A percentile compares a stretch with the other conserved stretches of the same genome.
Conservation (phyloP, 2,113 vertebrate species). For the Tenrec ecaudatus region DNA sequence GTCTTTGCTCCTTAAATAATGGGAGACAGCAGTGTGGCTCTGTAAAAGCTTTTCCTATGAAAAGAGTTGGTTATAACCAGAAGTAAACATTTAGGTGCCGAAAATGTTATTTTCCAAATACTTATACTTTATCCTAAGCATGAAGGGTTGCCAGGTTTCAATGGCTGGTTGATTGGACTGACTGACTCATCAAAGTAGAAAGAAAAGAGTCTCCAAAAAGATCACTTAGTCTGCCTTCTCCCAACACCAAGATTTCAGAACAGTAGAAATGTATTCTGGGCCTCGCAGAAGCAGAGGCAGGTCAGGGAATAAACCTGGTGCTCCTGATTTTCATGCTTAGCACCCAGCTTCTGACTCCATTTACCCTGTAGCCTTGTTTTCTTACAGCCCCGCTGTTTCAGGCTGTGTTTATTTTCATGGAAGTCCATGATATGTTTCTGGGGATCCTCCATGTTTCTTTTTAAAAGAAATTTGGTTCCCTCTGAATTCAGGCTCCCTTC, state of each 20-base stretch:
- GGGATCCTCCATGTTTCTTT: not conserved
- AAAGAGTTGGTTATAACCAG: not conserved
- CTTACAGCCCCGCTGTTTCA: not conserved
- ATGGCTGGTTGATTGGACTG: not conserved
- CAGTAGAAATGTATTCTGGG: not conserved
- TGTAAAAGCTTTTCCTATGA: slow-evolving; percentile 8
- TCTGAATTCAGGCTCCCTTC: not conserved
- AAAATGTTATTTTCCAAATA: not conserved
- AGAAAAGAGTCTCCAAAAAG: not conserved
- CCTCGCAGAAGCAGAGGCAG: not conserved
- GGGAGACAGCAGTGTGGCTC: slow-evolving; percentile 55
- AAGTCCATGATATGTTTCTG: not conserved
- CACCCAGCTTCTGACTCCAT: not conserved
- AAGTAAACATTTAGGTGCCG: not conserved
- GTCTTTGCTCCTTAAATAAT: not conserved
- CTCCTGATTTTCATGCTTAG: not conserved
- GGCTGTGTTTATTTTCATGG: not conserved
- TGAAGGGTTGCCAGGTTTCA: not conserved
- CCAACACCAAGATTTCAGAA: not conserved
- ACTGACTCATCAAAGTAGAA: not conserved
- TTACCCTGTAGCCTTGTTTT: not conserved
- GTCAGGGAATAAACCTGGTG: not conserved
- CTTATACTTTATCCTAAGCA: too few species aligned
- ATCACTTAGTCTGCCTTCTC: not conserved
- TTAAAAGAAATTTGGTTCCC: not conserved